Base-by-base conservation (phyloP, 2,797 vertebrate species). In the Amazona finschi region DNA sequence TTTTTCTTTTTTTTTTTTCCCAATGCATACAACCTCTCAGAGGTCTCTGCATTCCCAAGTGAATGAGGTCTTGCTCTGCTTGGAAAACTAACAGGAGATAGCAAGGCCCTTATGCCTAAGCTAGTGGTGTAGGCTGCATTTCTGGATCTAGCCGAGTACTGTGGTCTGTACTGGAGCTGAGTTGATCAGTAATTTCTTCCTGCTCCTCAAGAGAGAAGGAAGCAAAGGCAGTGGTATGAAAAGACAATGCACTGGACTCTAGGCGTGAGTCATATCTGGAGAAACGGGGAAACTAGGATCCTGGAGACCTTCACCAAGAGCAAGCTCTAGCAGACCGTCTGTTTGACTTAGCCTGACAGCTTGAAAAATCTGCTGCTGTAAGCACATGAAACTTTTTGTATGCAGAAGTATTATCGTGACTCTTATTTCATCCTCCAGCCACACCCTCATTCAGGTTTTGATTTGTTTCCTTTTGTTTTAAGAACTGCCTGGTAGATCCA, bases 281-380 rank as follows among this genome's bases (percentile, higher is more conserved):
- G 15, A n/a, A 81, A 49, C 15, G 22, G 11, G 15, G 4, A 16
- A 18, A 33, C 46, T 38, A 31, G 19, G 13, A 61, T 64, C 16
- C 61, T 1, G 1, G 24, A 28, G 12, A 21, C 41, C 5, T 65
- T 14, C 28, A 38, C 12, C 0, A 2, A 71, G 36, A 44, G 2
- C 0, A 1, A 86, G 5, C 6, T 67, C 39, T 81, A 38, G 15
- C 19, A 77, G 10, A 86, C 4, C 12, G n/a, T 57, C 33, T 61
- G 3, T 66, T 78, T 49, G 20, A 18, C 18, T 55, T 53, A 70
- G 41, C 11, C 25, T 47, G 60, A 21, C 21, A 77, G 17, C 11
- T 74, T 55, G 25, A 60, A 71, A 93, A 13, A 7, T 72, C 44
- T 84, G 31, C 19, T 88, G 41, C 33, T 71, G 10, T 49, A 86